Evolutionary conservation across 2,888 invertebrate species (phyloP), one percentile per base, ranked within the genome.

Genomic region (Drosophila mulleri): DNA sequence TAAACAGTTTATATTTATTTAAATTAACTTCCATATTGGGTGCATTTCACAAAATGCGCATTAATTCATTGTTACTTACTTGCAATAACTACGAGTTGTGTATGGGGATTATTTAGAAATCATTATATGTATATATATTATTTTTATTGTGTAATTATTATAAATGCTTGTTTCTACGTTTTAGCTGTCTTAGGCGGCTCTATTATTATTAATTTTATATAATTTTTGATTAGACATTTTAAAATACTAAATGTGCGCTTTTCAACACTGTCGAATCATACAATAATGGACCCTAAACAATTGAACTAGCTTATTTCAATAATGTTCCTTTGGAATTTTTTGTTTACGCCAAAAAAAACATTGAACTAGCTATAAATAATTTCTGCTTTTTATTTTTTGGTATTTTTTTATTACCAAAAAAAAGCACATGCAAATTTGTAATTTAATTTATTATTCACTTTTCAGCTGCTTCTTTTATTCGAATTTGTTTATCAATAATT

Each of bases 41-140:
- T 63, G 75, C 77, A 75, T 67, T 75, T 63, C 56, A 58, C 67
- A 77, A 63, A 77, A 75, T 75, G 75, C 78, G 41, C 37, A 41
- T 69, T 47, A 18, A 32, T 73, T 52, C 14, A 50, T 60, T 60
- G 23, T 76, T 68, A 80, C 78, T 80, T 80, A 78, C 76, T 74
- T 81, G 70, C 52, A 52, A 50, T 50, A 67, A 35, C 72, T 79
- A 73, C 61, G 50, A 45, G 47, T 58, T 44, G 54, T 63, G 56
- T 70, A 45, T 32, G 54, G 20, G 20, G 11, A 37, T 53, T 41
- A 56, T 29, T 26, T 39, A 41, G 41, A 26, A 39, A 54, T 56
- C 20, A 26, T 18, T 66, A 20, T n/a, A 3, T 67, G 14, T 42
- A 32, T 66, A 45, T 26, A 3, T 23, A 14, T 39, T 6, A 18